Percentiles rank a stretch among this genome's conserved stretches.
phyloP scores from a whole-genome alignment of 2,113 vertebrate genomes.

The Psammodynastes pulverulentus region DNA sequence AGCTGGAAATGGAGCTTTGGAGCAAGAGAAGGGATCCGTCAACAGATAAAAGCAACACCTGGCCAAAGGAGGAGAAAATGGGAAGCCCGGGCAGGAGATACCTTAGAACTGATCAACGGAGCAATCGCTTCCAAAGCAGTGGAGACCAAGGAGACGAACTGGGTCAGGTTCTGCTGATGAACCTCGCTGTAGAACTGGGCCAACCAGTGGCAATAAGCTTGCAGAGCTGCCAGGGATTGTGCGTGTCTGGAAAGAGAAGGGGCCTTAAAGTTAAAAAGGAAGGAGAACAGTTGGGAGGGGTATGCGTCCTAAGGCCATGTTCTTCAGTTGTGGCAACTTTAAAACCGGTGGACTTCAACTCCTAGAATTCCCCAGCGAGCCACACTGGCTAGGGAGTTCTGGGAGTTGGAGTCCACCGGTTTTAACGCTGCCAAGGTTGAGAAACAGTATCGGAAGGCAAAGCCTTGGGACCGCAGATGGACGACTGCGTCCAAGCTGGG shows the following conservation, averaged over 20 bases:
- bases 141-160: slow-evolving; percentile 89
- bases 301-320: not conserved
- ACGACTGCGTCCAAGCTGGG: not conserved
- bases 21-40: not conserved
- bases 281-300: not conserved
- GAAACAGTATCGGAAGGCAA: not conserved
- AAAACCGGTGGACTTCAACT: not conserved
- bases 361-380: too few species aligned
- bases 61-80: rapidly evolving
- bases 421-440: not conserved
- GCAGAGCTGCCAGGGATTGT: slow-evolving; percentile 92
- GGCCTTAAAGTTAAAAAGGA: not conserved
- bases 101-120: slow-evolving; percentile 93
- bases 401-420: not conserved
- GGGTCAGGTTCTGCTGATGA: slow-evolving; percentile 86
- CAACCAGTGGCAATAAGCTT: slow-evolving; percentile 95
- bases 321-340: not conserved
- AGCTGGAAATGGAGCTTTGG: rapidly evolving
- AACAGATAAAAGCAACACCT: too few species aligned
- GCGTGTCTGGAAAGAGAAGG: slow-evolving; percentile 78
- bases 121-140: slow-evolving; percentile 87
- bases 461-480: too few species aligned
- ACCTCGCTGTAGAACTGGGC: slow-evolving; percentile 94
- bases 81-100: slow-evolving; percentile 50
- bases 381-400: not conserved